Percentiles rank a stretch among this genome's conserved stretches.
Conservation (phyloP, 1,140 invertebrate genomes). For the Pogonomyrmex barbatus region DNA sequence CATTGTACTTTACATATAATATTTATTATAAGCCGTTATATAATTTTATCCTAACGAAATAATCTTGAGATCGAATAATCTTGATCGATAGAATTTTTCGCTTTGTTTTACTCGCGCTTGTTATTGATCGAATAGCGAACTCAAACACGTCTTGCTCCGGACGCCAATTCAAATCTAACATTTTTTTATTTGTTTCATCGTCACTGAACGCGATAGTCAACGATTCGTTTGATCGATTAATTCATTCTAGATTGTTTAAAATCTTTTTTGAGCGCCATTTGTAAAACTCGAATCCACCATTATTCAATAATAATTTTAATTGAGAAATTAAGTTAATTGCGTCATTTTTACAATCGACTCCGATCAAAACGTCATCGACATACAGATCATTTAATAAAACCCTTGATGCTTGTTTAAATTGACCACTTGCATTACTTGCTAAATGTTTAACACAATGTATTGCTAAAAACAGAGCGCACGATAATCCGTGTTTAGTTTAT, state of each 20-base stretch:
- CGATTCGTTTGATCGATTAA: no score
- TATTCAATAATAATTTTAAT: background rate
- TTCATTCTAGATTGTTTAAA: background rate
- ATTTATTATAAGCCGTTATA: no score
- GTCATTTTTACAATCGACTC: background rate
- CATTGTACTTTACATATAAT: no score
- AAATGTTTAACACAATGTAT: slow-evolving; percentile 33
- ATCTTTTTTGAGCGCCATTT: background rate
- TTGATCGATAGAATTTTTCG: background rate
- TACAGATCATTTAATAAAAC: background rate
- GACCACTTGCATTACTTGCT: background rate
- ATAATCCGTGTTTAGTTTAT: slow-evolving; percentile 78
- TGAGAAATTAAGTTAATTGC: background rate
- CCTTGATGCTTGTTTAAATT: no score
- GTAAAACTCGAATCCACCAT: background rate
- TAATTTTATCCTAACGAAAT: background rate
- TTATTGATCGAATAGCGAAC: background rate
- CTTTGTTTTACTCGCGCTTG: background rate
- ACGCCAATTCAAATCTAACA: background rate
- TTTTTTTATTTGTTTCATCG: background rate
- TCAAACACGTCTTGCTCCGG: background rate
- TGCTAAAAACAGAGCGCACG: slow-evolving; percentile 74
- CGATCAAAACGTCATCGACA: background rate
- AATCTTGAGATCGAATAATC: background rate
- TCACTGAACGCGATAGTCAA: background rate